These are phyloP conservation scores for Macheiramphus alcinus DNA, from an alignment of 2,113 vertebrate genomes.

Conservation along the genomic window DNA sequence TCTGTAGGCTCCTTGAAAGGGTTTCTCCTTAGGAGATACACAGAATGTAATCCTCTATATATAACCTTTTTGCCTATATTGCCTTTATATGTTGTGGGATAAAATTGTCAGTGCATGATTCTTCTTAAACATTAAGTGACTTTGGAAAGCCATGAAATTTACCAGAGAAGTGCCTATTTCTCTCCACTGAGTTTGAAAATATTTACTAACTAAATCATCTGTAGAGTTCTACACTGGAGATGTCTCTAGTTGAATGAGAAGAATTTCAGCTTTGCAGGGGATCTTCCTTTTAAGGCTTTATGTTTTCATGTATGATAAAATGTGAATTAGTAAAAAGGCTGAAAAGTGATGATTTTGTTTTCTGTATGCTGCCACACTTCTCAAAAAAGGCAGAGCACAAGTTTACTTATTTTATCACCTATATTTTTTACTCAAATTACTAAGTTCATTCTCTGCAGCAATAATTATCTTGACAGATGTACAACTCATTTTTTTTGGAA, in stretches of 20 bases:
- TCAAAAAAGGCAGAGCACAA: background rate
- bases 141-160: background rate
- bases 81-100: background rate
- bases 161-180: background rate
- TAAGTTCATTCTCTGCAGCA: background rate
- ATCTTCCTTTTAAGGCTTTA: background rate
- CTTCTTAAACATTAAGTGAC: background rate
- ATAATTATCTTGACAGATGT: background rate
- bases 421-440: background rate
- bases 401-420: background rate
- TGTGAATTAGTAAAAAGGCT: background rate
- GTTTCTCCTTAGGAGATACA: background rate
- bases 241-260: background rate
- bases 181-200: background rate
- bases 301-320: background rate
- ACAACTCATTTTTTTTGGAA: background rate
- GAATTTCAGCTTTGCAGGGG: background rate
- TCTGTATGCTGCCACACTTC: background rate
- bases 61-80: background rate
- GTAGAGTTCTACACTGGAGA: background rate
- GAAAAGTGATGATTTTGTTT: background rate
- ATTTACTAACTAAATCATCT: background rate
- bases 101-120: background rate
- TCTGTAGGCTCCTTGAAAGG: background rate
- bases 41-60: background rate